Evolutionary conservation across 2,888 invertebrate species (phyloP).

Genomic region (Heliconius aoede): DNA sequence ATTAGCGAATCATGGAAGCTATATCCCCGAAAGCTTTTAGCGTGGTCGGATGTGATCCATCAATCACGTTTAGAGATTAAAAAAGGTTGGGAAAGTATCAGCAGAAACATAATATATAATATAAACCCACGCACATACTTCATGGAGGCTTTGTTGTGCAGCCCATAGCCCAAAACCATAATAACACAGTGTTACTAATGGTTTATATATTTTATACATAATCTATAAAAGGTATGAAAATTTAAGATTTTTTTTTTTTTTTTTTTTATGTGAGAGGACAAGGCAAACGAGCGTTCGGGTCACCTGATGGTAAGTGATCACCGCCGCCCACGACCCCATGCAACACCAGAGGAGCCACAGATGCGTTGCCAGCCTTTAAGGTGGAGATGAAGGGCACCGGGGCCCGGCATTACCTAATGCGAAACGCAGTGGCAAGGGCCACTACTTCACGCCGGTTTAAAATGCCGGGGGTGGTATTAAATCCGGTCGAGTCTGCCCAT

Average conservation of each 20-base stretch:
- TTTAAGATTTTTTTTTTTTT: not conserved
- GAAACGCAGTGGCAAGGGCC: too few relatives aligned
- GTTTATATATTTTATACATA: constrained; percentile 36
- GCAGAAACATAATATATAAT: constrained; percentile 27
- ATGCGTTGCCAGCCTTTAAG: too few relatives aligned
- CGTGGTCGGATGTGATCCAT: constrained; percentile 68
- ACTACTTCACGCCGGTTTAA: too few relatives aligned
- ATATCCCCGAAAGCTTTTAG: constrained; percentile 60
- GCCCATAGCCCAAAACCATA: constrained; percentile 33
- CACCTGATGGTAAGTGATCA: too few relatives aligned
- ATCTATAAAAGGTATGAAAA: constrained; percentile 4
- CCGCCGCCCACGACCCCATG: too few relatives aligned
- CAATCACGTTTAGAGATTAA: constrained; percentile 68
- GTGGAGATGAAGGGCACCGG: too few relatives aligned
- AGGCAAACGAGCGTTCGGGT: too few relatives aligned
- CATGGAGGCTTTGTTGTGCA: constrained; percentile 43
- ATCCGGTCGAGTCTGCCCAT: too few relatives aligned
- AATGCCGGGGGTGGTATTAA: too few relatives aligned
- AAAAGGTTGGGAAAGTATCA: constrained; percentile 57
- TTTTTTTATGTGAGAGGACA: too few relatives aligned
- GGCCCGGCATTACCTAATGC: too few relatives aligned
- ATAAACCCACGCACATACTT: constrained; percentile 52
- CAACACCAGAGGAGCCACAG: too few relatives aligned
- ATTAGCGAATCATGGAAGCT: constrained; percentile 43
- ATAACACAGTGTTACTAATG: constrained; percentile 29